Evolutionary conservation across 2,113 vertebrate species (phyloP), one percentile per base, ranked within the genome.

Genomic region (Scatophagus argus): DNA sequence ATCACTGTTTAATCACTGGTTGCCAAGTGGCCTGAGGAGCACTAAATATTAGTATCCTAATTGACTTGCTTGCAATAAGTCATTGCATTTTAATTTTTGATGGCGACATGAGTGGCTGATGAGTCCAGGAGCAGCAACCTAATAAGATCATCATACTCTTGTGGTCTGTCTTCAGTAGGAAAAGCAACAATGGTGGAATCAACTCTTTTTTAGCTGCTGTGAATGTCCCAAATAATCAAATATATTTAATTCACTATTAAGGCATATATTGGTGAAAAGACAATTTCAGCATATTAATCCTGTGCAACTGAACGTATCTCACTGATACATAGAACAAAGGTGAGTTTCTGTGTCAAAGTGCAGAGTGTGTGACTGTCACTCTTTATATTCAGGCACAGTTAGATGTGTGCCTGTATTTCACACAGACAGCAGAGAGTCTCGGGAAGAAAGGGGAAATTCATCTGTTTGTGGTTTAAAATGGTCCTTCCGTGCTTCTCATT

Each of bases 1-100:
- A 85, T 89, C 52, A 63, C 69, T 43, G 41, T 84, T 86, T 82
- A 89, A 89, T 77, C 79, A 79, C 72, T 56, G 25, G 47, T 58
- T 81, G 86, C 67, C 74, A 58, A 82, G 61, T 62, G 55, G 46
- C 36, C 59, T 27, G 51, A 34, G 77, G 51, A 81, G 81, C 72
- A 34, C 29, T 63, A 49, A 61, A 67, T 44, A 74, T 77, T 67
- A 66, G 44, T 43, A 39, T 70, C 38, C 49, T 62, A 76, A 86
- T 70, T 68, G 67, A 82, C 77, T 85, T 59, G 67, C 49, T 72
- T n/a, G 29, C 54, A 21, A 46, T 69, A 58, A 70, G 55, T 70
- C 65, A 38, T 68, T 66, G 38, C 3, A 36, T 61, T 77, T 67
- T 77, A 54, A 61, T 23, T 74, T 79, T 63, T 56, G 41, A 29